A percentile compares a stretch with the other conserved stretches of the same genome.
phyloP scores from a whole-genome alignment of 2,888 invertebrate genomes.

The Ectropis crepuscularia region DNA sequence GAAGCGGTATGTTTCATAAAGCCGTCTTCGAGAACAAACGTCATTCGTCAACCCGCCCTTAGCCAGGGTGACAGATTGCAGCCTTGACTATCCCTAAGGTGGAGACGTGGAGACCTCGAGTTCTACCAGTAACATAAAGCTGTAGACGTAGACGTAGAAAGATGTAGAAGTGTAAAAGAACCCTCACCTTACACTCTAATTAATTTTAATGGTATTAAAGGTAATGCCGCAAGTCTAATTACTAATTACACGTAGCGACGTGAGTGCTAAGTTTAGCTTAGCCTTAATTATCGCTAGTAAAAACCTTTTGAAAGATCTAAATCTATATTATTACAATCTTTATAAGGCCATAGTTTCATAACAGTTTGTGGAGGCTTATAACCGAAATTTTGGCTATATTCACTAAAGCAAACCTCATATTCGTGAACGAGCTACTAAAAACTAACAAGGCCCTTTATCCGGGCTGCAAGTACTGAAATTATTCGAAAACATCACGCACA shows the following conservation, averaged over 20 bases:
- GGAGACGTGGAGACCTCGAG: too few relatives aligned
- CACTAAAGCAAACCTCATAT: constrained; percentile 23
- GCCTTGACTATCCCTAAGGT: too few relatives aligned
- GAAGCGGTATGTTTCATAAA: too few relatives aligned
- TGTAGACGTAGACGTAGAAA: too few relatives aligned
- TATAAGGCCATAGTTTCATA: constrained; percentile 18
- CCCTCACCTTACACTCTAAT: background rate
- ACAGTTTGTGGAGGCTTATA: constrained; percentile 5
- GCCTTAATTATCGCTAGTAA: background rate
- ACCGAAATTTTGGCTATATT: constrained; percentile 18
- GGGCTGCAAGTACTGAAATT: constrained; percentile 33
- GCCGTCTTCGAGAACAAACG: too few relatives aligned
- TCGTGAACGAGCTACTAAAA: constrained; percentile 31
- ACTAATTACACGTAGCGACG: constrained; percentile 1
- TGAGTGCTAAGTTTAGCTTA: constrained; percentile 1
- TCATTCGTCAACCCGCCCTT: too few relatives aligned
- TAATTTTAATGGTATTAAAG: background rate
- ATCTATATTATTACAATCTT: constrained; percentile 12
- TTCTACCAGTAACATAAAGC: too few relatives aligned
- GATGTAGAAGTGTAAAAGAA: too few relatives aligned
- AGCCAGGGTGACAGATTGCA: too few relatives aligned
- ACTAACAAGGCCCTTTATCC: constrained; percentile 32
- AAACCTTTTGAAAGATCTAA: constrained; percentile 19
- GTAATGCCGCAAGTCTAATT: background rate
- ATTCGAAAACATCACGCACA: constrained; percentile 52